Evolutionary conservation across 23 tunicate species (phyloP), one percentile per base, ranked within the genome.

Genomic region (Halocynthia roretzi): DNA sequence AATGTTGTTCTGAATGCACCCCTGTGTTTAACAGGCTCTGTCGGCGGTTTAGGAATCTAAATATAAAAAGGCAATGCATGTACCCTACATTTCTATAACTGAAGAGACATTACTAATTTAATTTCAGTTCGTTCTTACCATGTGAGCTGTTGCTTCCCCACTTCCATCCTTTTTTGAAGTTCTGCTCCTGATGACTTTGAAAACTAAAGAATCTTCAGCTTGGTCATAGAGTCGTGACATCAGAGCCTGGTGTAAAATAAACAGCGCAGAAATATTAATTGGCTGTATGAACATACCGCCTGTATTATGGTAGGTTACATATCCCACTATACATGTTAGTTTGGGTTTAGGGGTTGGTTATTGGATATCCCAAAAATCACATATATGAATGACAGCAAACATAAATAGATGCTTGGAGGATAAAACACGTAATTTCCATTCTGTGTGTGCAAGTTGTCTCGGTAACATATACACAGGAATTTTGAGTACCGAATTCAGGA

Each of bases 181-280:
- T 8, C 65, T 66, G 58, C 76, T 67, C 71, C 66, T 82, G 7
- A 75, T 77, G 10, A 82, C 66, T 87, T 87, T 60, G n/a, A 81
- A 7, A 11, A 87, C 86, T 50, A 77, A 48, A 9, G 93, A 81
- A 82, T 87, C 86, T 71, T 87, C 93, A 62, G 93, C 93, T 74
- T 68, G 71, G 53, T 70, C 70, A 60, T 81, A 82, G 51, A 87
- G 65, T 31, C 82, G 86, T 23, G 86, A 70, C 15, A 54, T 74
- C 53, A 87, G 68, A 31, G 71, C 82, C 93, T 87, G 54, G 44
- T 74, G 60, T 61, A 80, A 56, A 76, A 77, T 9, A 56, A 76
- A 56, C 71, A 44, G 15, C 15, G 15, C 63, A 58, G 63, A n/a
- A 15, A 14, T 58, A 58, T 58, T 1, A 58, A 14, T 58, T 56